phyloP scores from a whole-genome alignment of 2,797 vertebrate genomes.

The Nannoperca obscura region DNA sequence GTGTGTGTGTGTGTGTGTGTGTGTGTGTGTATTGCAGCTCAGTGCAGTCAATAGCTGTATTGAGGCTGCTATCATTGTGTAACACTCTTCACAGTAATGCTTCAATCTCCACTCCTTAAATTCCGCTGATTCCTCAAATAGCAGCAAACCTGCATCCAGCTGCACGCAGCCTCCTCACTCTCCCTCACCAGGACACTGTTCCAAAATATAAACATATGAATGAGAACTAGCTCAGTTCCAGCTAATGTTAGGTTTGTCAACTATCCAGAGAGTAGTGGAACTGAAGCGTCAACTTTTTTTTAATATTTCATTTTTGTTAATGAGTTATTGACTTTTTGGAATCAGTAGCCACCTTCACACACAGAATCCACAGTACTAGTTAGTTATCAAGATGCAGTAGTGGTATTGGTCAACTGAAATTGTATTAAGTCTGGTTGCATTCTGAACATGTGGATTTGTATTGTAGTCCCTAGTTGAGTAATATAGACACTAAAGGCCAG shows the following conservation, averaged over 20 bases:
- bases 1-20: not conserved
- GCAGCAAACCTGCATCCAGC: slow-evolving; percentile 32
- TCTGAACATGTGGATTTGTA: not conserved
- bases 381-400: not conserved
- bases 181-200: not conserved
- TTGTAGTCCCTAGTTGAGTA: not conserved
- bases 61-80: slow-evolving; percentile 24
- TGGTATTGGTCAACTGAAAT: not conserved
- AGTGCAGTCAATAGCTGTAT: slow-evolving; percentile 21
- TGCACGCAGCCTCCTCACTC: slow-evolving; percentile 17
- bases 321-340: not conserved
- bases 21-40: slow-evolving; percentile 4
- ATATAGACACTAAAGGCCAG: not conserved
- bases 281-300: not conserved
- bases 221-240: not conserved
- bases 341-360: not conserved
- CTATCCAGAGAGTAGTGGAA: not conserved
- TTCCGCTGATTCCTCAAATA: slow-evolving; percentile 47
- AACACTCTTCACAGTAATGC: slow-evolving; percentile 24
- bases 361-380: not conserved
- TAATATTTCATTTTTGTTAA: not conserved
- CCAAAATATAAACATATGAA: slow-evolving; percentile 5
- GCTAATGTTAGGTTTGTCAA: not conserved
- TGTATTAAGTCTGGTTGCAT: not conserved
- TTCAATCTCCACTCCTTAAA: slow-evolving; percentile 34